phyloP scores from a whole-genome alignment of 2,797 vertebrate genomes.

The Malacoctenus gilli region DNA sequence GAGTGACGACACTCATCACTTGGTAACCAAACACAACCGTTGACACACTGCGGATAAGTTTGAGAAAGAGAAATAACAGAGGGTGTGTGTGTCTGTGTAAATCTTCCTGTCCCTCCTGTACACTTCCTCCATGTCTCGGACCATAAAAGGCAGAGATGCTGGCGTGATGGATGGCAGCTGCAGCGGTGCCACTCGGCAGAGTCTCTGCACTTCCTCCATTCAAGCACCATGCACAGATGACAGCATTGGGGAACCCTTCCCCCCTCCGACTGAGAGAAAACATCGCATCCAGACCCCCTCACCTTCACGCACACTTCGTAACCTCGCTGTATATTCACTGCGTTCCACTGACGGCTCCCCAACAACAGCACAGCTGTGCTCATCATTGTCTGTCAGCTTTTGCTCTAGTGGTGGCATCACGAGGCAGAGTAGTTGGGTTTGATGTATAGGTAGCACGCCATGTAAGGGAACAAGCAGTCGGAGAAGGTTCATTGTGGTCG shows the following conservation, averaged over 20 bases:
- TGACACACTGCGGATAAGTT: constrained; percentile 9
- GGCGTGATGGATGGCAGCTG: constrained; percentile 62
- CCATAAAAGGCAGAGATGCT: constrained; percentile 70
- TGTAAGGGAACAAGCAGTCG: constrained; percentile 6
- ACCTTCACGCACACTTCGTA: constrained; percentile 46
- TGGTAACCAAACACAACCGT: constrained; percentile 62
- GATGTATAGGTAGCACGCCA: too few species aligned
- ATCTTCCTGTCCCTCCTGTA: constrained; percentile 13
- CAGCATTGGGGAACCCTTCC: constrained; percentile 50
- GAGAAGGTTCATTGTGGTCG: background rate
- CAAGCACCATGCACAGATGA: constrained; percentile 60
- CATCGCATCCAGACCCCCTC: constrained; percentile 56
- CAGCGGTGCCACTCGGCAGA: constrained; percentile 46
- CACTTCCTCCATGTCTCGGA: constrained; percentile 22
- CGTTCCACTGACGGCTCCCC: constrained; percentile 58
- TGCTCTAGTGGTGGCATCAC: too few species aligned
- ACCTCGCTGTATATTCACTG: constrained; percentile 56
- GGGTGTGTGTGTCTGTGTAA: background rate
- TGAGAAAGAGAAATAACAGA: constrained; percentile 22
- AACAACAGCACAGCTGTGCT: too few species aligned
- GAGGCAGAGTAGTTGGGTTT: too few species aligned
- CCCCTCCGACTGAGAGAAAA: constrained; percentile 46
- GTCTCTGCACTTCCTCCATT: constrained; percentile 66
- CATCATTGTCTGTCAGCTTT: too few species aligned
- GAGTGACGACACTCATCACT: constrained; percentile 31